A percentile compares a stretch with the other conserved stretches of the same genome.
Evolutionary conservation across 2,888 invertebrate species (phyloP).

Genomic region (Epistrophe eligans): DNA sequence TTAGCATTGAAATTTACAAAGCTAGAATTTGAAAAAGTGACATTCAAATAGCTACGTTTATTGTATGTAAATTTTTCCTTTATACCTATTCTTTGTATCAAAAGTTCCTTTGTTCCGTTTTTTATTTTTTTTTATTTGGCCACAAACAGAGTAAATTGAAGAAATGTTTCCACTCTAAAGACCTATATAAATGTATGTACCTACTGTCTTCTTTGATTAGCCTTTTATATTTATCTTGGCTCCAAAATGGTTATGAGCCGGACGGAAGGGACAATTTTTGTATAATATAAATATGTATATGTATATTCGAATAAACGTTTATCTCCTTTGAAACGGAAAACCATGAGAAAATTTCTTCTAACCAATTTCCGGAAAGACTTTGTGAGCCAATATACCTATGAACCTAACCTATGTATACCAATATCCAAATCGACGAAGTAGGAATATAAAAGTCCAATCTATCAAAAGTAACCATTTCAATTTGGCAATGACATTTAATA

Average conservation of each 20-base stretch:
- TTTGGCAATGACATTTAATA: constrained; percentile 58
- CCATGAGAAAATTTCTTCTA: constrained; percentile 1
- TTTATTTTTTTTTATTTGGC: neutral
- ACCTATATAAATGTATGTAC: too few relatives aligned
- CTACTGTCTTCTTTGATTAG: constrained; percentile 19
- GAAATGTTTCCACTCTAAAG: constrained; percentile 28
- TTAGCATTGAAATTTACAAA: constrained; percentile 1
- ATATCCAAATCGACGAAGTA: neutral
- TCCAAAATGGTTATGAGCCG: constrained; percentile 46
- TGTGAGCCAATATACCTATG: constrained; percentile 13
- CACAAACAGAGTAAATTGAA: constrained; percentile 7
- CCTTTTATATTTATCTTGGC: constrained; percentile 23
- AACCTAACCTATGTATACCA: neutral
- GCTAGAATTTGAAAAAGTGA: constrained; percentile 24
- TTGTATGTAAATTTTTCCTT: constrained; percentile 21
- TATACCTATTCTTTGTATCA: neutral
- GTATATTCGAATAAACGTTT: neutral
- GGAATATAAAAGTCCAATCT: constrained; percentile 20
- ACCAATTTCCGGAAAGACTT: constrained; percentile 44
- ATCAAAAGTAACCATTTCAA: constrained; percentile 49
- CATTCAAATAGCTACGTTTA: constrained; percentile 15
- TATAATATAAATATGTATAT: neutral
- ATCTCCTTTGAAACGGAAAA: constrained; percentile 14
- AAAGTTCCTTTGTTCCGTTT: neutral
- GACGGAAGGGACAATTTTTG: constrained; percentile 46